Evolutionary conservation across 2,888 invertebrate species (phyloP).

Genomic region (Drosophila cyrtoloma): DNA sequence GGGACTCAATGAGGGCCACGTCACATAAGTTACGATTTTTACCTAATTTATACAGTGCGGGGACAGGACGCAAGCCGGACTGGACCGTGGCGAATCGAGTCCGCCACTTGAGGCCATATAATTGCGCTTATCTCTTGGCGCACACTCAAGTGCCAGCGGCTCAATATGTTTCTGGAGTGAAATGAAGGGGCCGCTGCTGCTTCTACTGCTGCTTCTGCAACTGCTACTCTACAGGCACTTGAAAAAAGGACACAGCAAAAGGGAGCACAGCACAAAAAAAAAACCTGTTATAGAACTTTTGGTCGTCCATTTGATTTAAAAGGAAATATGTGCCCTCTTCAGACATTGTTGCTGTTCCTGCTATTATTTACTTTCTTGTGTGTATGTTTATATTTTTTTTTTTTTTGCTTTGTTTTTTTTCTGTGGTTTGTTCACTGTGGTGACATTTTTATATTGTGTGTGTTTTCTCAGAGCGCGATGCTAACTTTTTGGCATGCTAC

Average conservation of each 20-base stretch:
- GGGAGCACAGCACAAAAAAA: slow-evolving; percentile 24
- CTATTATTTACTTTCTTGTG: slow-evolving; percentile 44
- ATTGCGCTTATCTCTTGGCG: slow-evolving; percentile 81
- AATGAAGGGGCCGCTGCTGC: slow-evolving; percentile 65
- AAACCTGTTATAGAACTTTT: slow-evolving; percentile 58
- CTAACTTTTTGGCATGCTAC: slow-evolving; percentile 77
- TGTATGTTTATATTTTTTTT: slow-evolving; percentile 5
- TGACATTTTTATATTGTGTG: slow-evolving; percentile 76
- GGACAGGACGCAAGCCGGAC: slow-evolving; percentile 10
- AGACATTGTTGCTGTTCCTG: slow-evolving; percentile 20
- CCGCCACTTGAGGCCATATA: slow-evolving; percentile 74
- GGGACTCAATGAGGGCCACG: slow-evolving; percentile 71
- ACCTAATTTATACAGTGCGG: slow-evolving; percentile 72
- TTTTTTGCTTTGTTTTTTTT: slow-evolving; percentile 25
- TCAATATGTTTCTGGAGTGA: slow-evolving; percentile 77
- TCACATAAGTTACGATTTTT: slow-evolving; percentile 75
- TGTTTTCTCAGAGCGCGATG: slow-evolving; percentile 25
- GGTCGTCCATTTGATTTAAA: slow-evolving; percentile 74
- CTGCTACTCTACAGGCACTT: slow-evolving; percentile 50
- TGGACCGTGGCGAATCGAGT: slow-evolving; percentile 24
- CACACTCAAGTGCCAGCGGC: slow-evolving; percentile 77
- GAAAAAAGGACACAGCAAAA: slow-evolving; percentile 35
- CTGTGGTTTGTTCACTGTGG: slow-evolving; percentile 51
- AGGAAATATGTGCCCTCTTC: slow-evolving; percentile 62
- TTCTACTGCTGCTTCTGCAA: slow-evolving; percentile 1